phyloP scores from a whole-genome alignment of 2,888 invertebrate genomes.

The Athrips mouffetella region DNA sequence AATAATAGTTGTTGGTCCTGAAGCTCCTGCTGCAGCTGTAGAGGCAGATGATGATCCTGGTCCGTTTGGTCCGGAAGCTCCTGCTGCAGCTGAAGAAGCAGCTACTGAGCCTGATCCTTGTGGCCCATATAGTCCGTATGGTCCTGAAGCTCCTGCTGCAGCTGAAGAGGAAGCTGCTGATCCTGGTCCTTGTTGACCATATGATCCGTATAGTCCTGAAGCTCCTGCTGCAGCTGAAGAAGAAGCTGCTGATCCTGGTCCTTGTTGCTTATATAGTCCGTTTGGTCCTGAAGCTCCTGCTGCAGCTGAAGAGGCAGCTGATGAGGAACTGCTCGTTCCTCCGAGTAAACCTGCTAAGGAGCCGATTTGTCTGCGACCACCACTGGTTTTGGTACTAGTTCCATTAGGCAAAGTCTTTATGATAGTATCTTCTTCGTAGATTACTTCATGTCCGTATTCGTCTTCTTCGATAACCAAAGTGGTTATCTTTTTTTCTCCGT shows the following conservation, averaged over 20 bases:
- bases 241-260: slow-evolving; percentile 1
- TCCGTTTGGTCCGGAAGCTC: too few relatives aligned
- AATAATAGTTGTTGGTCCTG: too few relatives aligned
- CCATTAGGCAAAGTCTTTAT: slow-evolving; percentile 29
- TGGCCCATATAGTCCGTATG: too few relatives aligned
- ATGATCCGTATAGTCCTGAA: slow-evolving; percentile 17
- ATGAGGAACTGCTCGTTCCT: too few relatives aligned
- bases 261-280: slow-evolving; percentile 11
- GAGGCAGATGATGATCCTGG: too few relatives aligned
- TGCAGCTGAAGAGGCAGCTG: too few relatives aligned
- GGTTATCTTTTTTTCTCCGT: slow-evolving; percentile 35
- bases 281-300: slow-evolving; percentile 13
- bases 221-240: neutral
- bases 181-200: slow-evolving; percentile 18
- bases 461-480: slow-evolving; percentile 40
- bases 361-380: neutral
- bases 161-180: too few relatives aligned
- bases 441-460: slow-evolving; percentile 38
- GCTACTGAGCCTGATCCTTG: too few relatives aligned
- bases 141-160: too few relatives aligned
- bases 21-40: too few relatives aligned
- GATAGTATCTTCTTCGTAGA: slow-evolving; percentile 50
- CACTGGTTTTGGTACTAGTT: neutral
- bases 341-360: neutral
- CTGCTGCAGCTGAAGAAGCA: too few relatives aligned